Conservation (phyloP, 2,113 vertebrate species). For the Setophaga coronata region DNA sequence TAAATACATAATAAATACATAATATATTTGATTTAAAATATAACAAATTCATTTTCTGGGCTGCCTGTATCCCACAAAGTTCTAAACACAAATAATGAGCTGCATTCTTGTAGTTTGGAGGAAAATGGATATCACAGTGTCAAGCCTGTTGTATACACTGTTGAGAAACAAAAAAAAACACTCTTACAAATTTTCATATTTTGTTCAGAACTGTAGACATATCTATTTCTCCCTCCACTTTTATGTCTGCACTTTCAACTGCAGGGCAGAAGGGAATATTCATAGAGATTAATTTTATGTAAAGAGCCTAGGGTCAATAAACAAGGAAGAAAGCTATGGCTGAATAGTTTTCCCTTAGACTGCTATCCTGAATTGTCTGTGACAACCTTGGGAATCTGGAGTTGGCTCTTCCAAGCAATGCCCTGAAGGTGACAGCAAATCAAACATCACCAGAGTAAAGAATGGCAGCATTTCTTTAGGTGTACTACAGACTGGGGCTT, state of each 20-base stretch:
- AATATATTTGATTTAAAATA: neutral
- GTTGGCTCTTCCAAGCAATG: neutral
- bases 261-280: neutral
- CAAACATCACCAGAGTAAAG: neutral
- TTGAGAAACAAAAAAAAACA: neutral
- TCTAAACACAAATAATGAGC: neutral
- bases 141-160: neutral
- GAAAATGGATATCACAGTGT: fast-evolving
- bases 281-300: neutral
- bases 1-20: neutral
- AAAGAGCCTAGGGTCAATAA: neutral
- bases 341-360: neutral
- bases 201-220: neutral
- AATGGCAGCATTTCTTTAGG: neutral
- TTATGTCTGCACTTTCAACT: neutral
- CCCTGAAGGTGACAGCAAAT: neutral
- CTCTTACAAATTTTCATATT: neutral
- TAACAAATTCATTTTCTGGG: neutral
- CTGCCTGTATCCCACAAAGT: neutral
- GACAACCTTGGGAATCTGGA: neutral
- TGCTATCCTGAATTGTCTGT: neutral
- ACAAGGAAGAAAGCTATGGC: neutral
- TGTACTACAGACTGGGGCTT: neutral
- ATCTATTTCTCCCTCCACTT: neutral
- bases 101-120: neutral